phyloP scores from a whole-genome alignment of 2,113 vertebrate species.

The Cololabis saira region DNA sequence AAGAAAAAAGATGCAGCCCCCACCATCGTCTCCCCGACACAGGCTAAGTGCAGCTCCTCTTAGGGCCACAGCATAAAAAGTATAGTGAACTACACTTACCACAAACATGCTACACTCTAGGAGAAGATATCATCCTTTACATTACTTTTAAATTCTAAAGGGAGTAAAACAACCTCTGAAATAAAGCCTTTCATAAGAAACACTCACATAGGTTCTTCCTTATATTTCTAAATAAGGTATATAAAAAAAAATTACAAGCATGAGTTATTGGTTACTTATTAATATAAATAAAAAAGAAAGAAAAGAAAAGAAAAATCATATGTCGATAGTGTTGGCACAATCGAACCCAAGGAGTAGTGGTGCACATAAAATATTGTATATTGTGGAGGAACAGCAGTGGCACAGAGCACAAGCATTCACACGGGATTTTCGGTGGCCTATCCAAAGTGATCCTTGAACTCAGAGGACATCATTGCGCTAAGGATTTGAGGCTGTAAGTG shows the following conservation, averaged over 20 bases:
- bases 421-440: constrained; percentile 63
- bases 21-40: constrained; percentile 37
- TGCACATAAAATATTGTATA: constrained; percentile 29
- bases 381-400: constrained; percentile 24
- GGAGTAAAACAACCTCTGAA: neutral
- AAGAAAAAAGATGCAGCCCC: constrained; percentile 64
- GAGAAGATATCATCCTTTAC: constrained; percentile 12
- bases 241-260: neutral
- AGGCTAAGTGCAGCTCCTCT: constrained; percentile 59
- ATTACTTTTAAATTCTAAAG: constrained; percentile 8
- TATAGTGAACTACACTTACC: constrained; percentile 48
- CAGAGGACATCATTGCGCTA: constrained; percentile 76
- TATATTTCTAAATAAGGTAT: constrained; percentile 11
- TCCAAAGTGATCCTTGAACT: constrained; percentile 80
- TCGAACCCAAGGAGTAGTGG: neutral
- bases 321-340: no score
- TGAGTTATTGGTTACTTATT: no score
- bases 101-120: constrained; percentile 14
- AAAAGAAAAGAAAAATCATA: neutral
- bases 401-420: constrained; percentile 47
- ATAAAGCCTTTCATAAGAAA: neutral
- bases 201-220: neutral
- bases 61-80: constrained; percentile 60
- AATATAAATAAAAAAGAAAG: no score
- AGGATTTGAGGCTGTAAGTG: constrained; percentile 78